A percentile compares a stretch with the other conserved stretches of the same genome.
phyloP scores from a whole-genome alignment of 2,113 vertebrate species.

The Ceuthmochares aereus region DNA sequence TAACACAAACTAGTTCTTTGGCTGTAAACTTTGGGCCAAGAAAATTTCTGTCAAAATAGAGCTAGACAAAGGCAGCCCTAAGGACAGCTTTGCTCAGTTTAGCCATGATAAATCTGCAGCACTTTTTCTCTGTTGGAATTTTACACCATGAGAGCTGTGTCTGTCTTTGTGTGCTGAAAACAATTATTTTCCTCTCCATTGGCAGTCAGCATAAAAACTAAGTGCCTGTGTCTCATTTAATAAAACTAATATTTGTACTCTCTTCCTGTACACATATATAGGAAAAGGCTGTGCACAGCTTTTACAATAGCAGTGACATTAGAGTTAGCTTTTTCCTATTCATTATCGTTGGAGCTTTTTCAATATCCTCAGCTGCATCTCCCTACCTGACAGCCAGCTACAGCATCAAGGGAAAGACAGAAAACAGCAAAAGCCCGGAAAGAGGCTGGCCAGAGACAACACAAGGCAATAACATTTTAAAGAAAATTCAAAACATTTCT shows the following conservation, averaged over 20 bases:
- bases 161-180: background rate
- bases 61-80: background rate
- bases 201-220: background rate
- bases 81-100: background rate
- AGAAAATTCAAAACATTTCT: slow-evolving; percentile 21
- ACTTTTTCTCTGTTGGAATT: background rate
- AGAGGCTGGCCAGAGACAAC: background rate
- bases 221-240: background rate
- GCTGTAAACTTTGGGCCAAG: background rate
- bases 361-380: slow-evolving; percentile 13
- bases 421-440: background rate
- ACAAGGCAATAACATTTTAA: background rate
- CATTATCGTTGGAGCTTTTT: background rate
- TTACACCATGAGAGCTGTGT: background rate
- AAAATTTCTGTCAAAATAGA: background rate
- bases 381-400: background rate
- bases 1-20: background rate
- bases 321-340: background rate
- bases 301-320: background rate
- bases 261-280: background rate
- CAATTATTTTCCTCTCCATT: background rate
- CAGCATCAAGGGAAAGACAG: background rate
- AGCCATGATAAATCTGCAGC: background rate
- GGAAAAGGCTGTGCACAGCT: background rate
- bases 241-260: slow-evolving; percentile 6